Evolutionary conservation across 2,113 vertebrate species (phyloP).

Genomic region (Sminthopsis crassicaudata): DNA sequence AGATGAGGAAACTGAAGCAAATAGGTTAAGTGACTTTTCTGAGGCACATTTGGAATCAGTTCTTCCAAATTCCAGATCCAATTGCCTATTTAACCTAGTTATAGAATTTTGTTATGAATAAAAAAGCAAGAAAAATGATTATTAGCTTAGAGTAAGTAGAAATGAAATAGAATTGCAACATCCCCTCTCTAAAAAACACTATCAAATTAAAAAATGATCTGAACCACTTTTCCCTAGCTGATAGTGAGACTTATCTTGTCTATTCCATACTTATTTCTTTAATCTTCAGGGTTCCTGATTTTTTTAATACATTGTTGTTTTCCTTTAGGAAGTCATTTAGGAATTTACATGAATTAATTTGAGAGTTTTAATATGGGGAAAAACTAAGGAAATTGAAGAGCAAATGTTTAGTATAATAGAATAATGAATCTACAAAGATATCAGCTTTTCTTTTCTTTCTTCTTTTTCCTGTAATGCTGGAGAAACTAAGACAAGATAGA

Average conservation of each 20-base stretch:
- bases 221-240: too few relatives aligned
- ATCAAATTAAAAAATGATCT: too few relatives aligned
- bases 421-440: neutral
- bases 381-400: neutral
- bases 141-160: constrained; percentile 23
- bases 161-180: constrained; percentile 20
- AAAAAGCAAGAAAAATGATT: constrained; percentile 35
- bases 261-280: too few relatives aligned
- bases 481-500: too few relatives aligned
- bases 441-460: neutral
- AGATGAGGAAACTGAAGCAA: too few relatives aligned
- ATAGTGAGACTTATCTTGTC: too few relatives aligned
- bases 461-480: too few relatives aligned
- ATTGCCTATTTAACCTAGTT: neutral
- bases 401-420: too few relatives aligned
- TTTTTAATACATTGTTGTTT: constrained; percentile 21
- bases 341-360: neutral
- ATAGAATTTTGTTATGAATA: neutral
- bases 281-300: neutral
- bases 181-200: constrained; percentile 21
- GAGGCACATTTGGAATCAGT: neutral
- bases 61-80: neutral
- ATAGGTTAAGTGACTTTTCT: neutral
- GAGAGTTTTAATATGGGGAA: neutral
- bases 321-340: constrained; percentile 6